phyloP scores from a whole-genome alignment of 2,113 vertebrate genomes.

The Nycticebus coucang region DNA sequence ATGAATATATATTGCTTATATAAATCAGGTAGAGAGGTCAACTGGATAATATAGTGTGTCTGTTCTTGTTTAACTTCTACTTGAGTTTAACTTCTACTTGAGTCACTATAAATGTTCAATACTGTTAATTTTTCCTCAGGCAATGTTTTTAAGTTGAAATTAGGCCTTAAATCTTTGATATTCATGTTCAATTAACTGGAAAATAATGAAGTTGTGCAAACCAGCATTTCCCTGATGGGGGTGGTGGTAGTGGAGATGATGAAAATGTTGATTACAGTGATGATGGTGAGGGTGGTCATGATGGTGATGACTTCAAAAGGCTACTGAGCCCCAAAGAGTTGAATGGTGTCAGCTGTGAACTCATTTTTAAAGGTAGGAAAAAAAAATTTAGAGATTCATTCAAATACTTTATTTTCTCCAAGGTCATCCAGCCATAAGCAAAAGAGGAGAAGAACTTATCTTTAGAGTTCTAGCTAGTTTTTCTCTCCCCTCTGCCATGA shows the following conservation, averaged over 20 bases:
- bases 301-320: not conserved
- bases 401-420: not conserved
- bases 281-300: not conserved
- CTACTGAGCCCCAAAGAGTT: not conserved
- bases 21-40: not conserved
- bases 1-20: not conserved
- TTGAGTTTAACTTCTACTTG: conserved; percentile 27
- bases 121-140: not conserved
- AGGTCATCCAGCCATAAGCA: not conserved
- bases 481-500: not conserved
- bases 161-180: not conserved
- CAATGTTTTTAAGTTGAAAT: conserved; percentile 36
- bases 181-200: not conserved
- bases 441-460: conserved; percentile 21
- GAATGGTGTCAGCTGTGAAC: not conserved
- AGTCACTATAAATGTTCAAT: not conserved
- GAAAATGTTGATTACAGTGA: not conserved
- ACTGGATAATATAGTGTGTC: not conserved
- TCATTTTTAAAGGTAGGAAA: not conserved
- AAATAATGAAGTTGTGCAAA: not conserved
- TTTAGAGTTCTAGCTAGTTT: conserved; percentile 40
- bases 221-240: not conserved
- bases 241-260: not conserved
- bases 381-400: conserved; percentile 21
- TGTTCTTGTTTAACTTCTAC: conserved; percentile 21